Base-by-base conservation (phyloP, 2,113 vertebrate species). In the Geococcyx californianus region DNA sequence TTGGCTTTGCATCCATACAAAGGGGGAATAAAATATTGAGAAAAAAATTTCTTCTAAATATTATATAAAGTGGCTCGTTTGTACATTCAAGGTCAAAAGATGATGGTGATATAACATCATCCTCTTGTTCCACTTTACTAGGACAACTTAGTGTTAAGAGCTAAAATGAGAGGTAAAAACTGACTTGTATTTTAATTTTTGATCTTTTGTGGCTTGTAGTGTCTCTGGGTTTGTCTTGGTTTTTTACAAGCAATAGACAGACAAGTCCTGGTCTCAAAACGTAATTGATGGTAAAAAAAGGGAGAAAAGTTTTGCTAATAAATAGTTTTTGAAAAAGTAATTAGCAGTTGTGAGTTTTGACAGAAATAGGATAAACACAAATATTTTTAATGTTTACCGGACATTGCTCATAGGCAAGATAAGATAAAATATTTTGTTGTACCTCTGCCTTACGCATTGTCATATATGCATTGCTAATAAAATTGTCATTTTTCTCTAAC, bases 1-100 rank as follows among this genome's bases (percentile, higher is more conserved):
- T 54, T 21, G 0, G 3, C 62, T 81, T 51, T 87, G 11, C 1
- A 0, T 38, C 55, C 16, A 11, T 20, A n/a, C 5, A 64, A 33
- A n/a, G 1, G 3, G 3, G 31, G 13, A 51, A 25, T 49, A 6
- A 83, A 62, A 52, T 73, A 28, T 40, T 64, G 8, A 62, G 38
- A n/a, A 20, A 2, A 59, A 13, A n/a, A n/a, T n/a, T 40, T 67
- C 36, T 83, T 92, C 23, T n/a, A 76, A 74, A 89, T 44, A 16
- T 3, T 66, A 12, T 20, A 18, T 45, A 44, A 77, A 66, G 58
- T 44, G 0, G 17, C 8, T 76, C 68, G 2, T 42, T 85, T 44
- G 3, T 9, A 44, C 7, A 72, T 52, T 56, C 17, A 55, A 3
- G 4, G 5, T 51, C 3, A 60, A 69, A 84, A 63, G 11, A 36